Base-by-base conservation (phyloP, 2,888 invertebrate genomes). In the Agrotis exclamationis region DNA sequence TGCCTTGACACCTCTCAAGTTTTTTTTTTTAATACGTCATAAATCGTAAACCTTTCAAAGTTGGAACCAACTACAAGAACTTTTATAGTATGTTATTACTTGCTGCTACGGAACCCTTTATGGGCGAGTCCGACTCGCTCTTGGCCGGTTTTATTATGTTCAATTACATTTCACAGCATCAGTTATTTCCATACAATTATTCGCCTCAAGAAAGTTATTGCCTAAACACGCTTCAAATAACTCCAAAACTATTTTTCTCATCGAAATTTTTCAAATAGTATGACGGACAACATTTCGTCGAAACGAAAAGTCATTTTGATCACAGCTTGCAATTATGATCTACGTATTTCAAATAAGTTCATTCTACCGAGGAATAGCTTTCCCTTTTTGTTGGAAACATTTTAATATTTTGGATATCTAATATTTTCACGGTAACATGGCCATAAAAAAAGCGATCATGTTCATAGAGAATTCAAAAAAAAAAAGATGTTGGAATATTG, bases 331-430 rank as follows among this genome's bases (percentile, higher is more conserved):
- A 60, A 60, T 18, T 51, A 39, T 24, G 20, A 33, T 33, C 9
- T 24, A 59, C 20, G 13, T 24, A 60, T 60, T 59, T 51, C 50
- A 59, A 39, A 28, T 50, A 63, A 20, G 3, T 4, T 39, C 20
- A 63, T 28, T 16, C n/a, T 22, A 45, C 62, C 45, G 24, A 22
- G 13, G 74, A 67, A 67, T 54, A 47, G 18, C 20, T n/a, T 33
- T 18, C 2, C 18, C 28, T 18, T 63, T 33, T 50, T 47, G 9
- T 28, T 51, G 4, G 20, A 53, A 57, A 47, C 22, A 24, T 44
- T 60, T 70, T 50, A 18, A 44, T 56, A 53, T 51, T 60, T 53
- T 53, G 24, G 24, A 28, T 9, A 53, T 72, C 3, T 24, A n/a
- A n/a, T n/a, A 48, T 64, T 64, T 72, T 65, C 14, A 50, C 24